Evolutionary conservation across 2,888 invertebrate genomes (phyloP).

Genomic region (Nephrocerus scutellatus): DNA sequence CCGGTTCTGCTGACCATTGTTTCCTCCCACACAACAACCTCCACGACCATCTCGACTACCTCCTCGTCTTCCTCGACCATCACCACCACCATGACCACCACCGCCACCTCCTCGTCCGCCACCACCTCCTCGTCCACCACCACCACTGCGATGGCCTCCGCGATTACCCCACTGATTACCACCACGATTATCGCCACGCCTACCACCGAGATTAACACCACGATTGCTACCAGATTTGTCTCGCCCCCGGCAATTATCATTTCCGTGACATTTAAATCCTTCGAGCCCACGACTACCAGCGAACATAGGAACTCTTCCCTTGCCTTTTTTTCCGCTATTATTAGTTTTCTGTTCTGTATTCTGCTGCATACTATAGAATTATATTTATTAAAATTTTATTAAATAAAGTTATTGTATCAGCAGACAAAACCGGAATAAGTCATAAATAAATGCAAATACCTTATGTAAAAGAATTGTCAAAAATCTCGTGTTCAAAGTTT

Average conservation of each 20-base stretch:
- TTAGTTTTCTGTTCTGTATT: background rate
- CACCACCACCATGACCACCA: background rate
- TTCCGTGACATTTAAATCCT: background rate
- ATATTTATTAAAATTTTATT: no score
- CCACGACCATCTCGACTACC: slow-evolving; percentile 19
- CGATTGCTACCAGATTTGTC: background rate
- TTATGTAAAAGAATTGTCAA: no score
- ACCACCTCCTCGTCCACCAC: slow-evolving; percentile 1
- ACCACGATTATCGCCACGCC: background rate
- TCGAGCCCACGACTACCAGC: background rate
- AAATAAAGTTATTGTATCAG: no score
- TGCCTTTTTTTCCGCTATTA: background rate
- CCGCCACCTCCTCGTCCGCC: background rate
- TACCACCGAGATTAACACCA: no score
- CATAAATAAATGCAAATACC: no score
- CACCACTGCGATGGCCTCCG: background rate
- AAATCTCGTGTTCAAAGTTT: no score
- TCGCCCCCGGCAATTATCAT: background rate
- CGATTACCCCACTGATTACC: slow-evolving; percentile 1
- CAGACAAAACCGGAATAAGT: no score
- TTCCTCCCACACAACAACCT: background rate
- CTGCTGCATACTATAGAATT: no score
- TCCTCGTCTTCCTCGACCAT: slow-evolving; percentile 22
- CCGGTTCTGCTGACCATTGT: slow-evolving; percentile 8
- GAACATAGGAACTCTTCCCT: background rate